These are phyloP conservation scores for Mormyrus hasselquistii DNA, from an alignment of 2,797 vertebrate species.

Conservation along the genomic window DNA sequence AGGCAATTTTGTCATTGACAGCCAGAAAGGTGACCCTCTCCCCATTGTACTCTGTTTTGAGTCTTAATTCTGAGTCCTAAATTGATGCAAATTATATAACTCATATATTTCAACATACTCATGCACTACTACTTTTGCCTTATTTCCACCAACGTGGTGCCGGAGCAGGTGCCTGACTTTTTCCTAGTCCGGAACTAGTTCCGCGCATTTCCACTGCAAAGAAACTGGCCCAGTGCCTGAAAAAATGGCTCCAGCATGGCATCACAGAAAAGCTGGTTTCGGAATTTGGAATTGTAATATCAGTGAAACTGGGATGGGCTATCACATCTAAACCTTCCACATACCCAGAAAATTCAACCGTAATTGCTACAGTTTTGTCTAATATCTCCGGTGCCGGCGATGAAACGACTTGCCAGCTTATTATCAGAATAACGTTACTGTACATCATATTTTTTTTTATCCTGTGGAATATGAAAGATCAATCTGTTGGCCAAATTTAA, in stretches of 20 bases:
- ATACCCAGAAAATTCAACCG: neutral
- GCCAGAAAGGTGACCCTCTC: constrained; percentile 68
- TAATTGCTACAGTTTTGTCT: neutral
- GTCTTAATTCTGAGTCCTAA: neutral
- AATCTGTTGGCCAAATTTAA: too few relatives aligned
- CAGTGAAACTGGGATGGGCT: neutral
- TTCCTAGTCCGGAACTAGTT: neutral
- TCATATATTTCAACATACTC: neutral
- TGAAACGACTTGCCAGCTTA: neutral
- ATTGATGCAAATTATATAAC: neutral
- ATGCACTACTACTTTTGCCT: neutral
- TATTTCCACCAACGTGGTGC: neutral
- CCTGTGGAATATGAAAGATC: too few relatives aligned
- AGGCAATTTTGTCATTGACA: constrained; percentile 82
- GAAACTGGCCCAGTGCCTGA: neutral
- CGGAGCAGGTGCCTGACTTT: neutral
- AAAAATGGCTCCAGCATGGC: neutral
- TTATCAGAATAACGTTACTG: too few relatives aligned
- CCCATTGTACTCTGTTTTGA: constrained; percentile 19
- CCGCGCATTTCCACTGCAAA: neutral
- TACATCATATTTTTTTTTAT: too few relatives aligned
- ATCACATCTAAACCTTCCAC: neutral
- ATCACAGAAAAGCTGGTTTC: neutral
- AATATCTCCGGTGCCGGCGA: neutral
- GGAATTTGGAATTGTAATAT: neutral